Base-by-base conservation (phyloP, 2,888 invertebrate species). In the Philereme vetulata region DNA sequence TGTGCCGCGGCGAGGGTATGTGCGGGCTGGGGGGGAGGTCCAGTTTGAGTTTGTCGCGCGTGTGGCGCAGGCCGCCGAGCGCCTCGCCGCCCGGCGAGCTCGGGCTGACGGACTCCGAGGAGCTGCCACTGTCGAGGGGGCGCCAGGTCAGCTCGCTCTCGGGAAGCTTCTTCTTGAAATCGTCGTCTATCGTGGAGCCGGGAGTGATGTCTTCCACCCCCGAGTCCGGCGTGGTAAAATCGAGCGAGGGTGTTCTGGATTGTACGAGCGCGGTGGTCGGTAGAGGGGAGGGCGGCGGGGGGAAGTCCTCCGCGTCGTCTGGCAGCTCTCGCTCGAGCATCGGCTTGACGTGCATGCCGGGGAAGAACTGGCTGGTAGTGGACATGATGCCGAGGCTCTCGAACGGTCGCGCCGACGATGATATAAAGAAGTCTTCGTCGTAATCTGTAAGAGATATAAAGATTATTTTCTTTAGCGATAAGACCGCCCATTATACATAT, bases 351-450 rank as follows among this genome's bases (percentile, higher is more conserved):
- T 87, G 86, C 81, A 91, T 90, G 53, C 95, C 95, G 42, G 95
- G 95, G 90, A 95, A 95, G 89, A 95, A 95, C 85, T 95, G 95
- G 77, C 95, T 95, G 62, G 93, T 93, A 38, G 88, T 86, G 35
- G 90, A 87, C 85, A 93, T 84, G 46, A 93, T 81, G 74, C 92
- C 92, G 66, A 93, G 89, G 67, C 93, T 93, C 81, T 95, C 95
- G 84, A 96, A 96, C n/a, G 95, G 95, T 56, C 94, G 93, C 64
- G 94, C 93, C 38, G 95, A 95, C 62, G 95, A 95, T 70, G 95
- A 95, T 71, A 96, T 95, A 86, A 94, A 96, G 84, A 96, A 96
- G 73, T 96, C 96, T 68, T 95, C 95, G 73, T 94, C 88, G 78
- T 93, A 90, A 72, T 91, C 93, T 94, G 80, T n/a, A 33, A 43